Evolutionary conservation across 2,797 vertebrate genomes (phyloP).

Genomic region (Borostomias antarcticus): DNA sequence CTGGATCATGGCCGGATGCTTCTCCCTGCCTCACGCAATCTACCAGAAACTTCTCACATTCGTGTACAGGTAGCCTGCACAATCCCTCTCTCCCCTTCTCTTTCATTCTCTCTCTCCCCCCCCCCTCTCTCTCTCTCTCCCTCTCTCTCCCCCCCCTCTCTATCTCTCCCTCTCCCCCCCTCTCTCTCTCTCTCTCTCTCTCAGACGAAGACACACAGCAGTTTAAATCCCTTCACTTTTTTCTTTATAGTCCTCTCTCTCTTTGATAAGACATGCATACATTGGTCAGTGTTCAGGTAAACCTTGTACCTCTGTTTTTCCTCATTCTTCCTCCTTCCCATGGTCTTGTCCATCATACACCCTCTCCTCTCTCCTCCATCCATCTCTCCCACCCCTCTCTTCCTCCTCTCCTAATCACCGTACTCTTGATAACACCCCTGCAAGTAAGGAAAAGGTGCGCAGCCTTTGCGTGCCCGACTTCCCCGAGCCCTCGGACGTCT

Average conservation of each 20-base stretch:
- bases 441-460: conserved; percentile 82
- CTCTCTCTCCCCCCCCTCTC: background rate
- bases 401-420: background rate
- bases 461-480: conserved; percentile 90
- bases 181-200: no score
- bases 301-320: background rate
- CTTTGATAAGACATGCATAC: no score
- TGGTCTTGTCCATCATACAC: background rate
- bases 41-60: conserved; percentile 93
- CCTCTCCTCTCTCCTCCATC: background rate
- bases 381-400: background rate
- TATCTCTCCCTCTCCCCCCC: background rate
- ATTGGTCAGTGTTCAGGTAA: no score
- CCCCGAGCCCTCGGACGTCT: conserved; percentile 89
- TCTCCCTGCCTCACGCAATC: conserved; percentile 93
- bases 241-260: background rate
- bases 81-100: background rate
- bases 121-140: background rate
- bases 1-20: conserved; percentile 92
- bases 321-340: background rate
- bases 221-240: background rate
- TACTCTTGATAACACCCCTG: background rate
- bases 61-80: conserved; percentile 86
- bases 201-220: background rate
- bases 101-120: background rate